Percentiles rank a stretch among this genome's conserved stretches.
These are phyloP conservation scores for Erethizon dorsatum DNA, from an alignment of 2,797 vertebrate species.

Conservation along the genomic window DNA sequence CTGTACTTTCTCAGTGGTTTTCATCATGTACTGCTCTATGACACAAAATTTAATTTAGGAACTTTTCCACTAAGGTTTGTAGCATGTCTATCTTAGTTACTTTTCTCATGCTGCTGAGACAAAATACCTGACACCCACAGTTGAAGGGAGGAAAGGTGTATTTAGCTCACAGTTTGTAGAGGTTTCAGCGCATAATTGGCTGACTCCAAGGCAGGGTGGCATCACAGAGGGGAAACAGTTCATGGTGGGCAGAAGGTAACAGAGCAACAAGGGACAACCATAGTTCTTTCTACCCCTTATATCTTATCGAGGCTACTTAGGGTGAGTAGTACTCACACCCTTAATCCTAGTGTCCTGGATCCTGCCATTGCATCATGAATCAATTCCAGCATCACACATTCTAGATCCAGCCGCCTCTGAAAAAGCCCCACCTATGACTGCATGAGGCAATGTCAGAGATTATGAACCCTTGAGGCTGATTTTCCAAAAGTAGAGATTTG, in stretches of 20 bases:
- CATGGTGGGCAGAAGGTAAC: not conserved
- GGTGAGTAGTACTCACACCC: not conserved
- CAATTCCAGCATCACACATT: not conserved
- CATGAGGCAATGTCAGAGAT: not conserved
- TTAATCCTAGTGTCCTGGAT: not conserved
- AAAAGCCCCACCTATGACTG: not conserved
- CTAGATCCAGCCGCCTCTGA: not conserved
- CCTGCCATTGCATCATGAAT: not conserved
- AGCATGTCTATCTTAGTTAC: not conserved
- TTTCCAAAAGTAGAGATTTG: not conserved
- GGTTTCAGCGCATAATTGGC: not conserved
- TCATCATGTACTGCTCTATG: not conserved
- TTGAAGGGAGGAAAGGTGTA: not conserved
- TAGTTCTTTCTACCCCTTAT: not conserved
- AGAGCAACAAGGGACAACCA: not conserved
- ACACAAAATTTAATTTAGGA: not conserved
- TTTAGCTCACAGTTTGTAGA: not conserved
- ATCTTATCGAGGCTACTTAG: not conserved
- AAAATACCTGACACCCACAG: not conserved
- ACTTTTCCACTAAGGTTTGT: not conserved
- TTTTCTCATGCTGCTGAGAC: not conserved
- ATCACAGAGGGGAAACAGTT: not conserved
- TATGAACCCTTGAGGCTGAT: not conserved
- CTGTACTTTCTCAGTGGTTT: constrained; percentile 22
- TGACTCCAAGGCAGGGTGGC: not conserved